Conservation (phyloP, 2,113 vertebrate genomes). For the Saccopteryx bilineata region DNA sequence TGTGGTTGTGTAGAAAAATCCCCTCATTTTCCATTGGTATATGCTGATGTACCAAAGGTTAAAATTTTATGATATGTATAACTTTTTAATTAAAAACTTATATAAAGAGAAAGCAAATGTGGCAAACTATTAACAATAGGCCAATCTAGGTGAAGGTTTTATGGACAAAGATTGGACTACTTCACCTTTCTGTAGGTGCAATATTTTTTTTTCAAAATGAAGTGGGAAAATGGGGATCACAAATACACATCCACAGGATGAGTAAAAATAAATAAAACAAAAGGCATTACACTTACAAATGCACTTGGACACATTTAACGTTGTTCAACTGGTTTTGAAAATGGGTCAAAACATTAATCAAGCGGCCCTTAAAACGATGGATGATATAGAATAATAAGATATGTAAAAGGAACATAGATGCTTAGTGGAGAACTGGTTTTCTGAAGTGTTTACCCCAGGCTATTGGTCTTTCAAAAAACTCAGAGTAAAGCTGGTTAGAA, state of each 20-base stretch:
- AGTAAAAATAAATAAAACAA: neutral
- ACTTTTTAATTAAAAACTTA: neutral
- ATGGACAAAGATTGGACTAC: neutral
- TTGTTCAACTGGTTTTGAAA: conserved; percentile 26
- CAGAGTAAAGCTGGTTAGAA: neutral
- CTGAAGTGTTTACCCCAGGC: neutral
- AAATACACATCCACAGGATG: neutral
- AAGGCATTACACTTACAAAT: neutral
- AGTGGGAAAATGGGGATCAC: neutral
- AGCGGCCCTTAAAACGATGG: neutral
- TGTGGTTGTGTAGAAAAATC: neutral
- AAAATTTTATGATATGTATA: neutral
- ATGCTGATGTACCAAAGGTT: neutral
- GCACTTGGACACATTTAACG: neutral
- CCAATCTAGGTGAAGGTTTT: neutral
- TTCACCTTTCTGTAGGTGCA: conserved; percentile 3
- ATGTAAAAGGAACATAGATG: neutral
- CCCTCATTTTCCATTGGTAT: neutral
- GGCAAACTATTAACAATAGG: neutral
- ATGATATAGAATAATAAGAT: neutral
- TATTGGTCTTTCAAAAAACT: conserved; percentile 42
- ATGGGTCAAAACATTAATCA: neutral
- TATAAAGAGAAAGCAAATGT: neutral
- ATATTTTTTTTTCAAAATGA: conserved; percentile 14
- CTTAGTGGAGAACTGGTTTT: conserved; percentile 35